A percentile compares a stretch with the other conserved stretches of the same genome.
Conservation (phyloP, 2,113 vertebrate genomes). For the Myotis yumanensis region DNA sequence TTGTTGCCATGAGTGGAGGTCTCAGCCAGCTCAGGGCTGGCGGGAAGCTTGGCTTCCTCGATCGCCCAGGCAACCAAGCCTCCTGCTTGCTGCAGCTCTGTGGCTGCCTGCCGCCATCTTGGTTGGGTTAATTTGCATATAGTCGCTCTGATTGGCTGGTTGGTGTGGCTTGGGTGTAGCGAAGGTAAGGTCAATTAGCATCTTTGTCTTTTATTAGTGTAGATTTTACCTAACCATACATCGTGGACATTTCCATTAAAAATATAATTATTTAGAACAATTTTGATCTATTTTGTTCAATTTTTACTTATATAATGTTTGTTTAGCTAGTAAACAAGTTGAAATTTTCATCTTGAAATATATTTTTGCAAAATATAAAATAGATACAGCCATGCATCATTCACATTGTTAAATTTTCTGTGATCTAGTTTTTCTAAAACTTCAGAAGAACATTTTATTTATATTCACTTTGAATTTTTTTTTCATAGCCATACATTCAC, state of each 20-base stretch:
- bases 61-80: no score
- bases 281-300: neutral
- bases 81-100: no score
- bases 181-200: no score
- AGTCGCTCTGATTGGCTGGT: no score
- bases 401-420: neutral
- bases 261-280: neutral
- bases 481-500: neutral
- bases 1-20: no score
- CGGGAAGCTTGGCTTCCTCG: no score
- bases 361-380: neutral
- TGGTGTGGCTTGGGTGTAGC: no score
- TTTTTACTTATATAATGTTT: neutral
- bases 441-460: neutral
- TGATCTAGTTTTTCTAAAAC: neutral
- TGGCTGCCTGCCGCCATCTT: no score
- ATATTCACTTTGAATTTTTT: neutral
- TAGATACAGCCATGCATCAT: neutral
- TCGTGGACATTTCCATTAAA: constrained; percentile 22
- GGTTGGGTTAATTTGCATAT: no score
- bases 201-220: no score
- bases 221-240: neutral
- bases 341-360: neutral
- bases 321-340: neutral
- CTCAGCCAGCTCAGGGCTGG: no score